phyloP scores from a whole-genome alignment of 2,888 invertebrate species.

The Prionchulus punctatus region DNA sequence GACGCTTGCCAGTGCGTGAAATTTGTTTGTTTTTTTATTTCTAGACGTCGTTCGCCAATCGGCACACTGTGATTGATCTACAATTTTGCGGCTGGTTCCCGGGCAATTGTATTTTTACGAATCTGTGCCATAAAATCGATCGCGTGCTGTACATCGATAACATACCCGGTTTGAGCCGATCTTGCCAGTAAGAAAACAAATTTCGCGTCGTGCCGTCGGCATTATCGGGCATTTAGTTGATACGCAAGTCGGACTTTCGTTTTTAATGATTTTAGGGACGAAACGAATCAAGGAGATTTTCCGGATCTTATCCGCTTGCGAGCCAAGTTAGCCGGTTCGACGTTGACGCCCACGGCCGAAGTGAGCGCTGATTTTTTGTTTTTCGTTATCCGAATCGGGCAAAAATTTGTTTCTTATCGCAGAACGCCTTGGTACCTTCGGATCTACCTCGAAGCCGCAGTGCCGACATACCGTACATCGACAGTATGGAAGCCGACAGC shows the following conservation, averaged over 20 bases:
- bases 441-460: not conserved
- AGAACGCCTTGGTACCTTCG: not conserved
- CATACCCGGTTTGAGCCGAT: constrained; percentile 2
- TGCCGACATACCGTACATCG: not conserved
- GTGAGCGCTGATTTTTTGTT: not conserved
- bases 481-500: not conserved
- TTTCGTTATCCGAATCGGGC: not conserved
- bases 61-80: constrained; percentile 28
- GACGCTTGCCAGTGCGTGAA: no score
- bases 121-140: constrained; percentile 5
- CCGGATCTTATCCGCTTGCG: not conserved
- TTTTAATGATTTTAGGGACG: not conserved
- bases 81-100: constrained; percentile 35
- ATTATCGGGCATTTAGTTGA: not conserved
- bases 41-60: no score
- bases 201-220: not conserved
- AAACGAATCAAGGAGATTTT: constrained; percentile 2
- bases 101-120: constrained; percentile 21
- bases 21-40: not conserved
- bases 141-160: constrained; percentile 5
- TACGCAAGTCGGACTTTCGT: not conserved
- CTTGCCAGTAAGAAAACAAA: constrained; percentile 2
- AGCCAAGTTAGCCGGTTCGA: not conserved
- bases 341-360: not conserved
- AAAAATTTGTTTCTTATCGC: not conserved